Percentiles rank a stretch among this genome's conserved stretches.
phyloP scores from a whole-genome alignment of 2,888 invertebrate species.

The Hartigia nigra region DNA sequence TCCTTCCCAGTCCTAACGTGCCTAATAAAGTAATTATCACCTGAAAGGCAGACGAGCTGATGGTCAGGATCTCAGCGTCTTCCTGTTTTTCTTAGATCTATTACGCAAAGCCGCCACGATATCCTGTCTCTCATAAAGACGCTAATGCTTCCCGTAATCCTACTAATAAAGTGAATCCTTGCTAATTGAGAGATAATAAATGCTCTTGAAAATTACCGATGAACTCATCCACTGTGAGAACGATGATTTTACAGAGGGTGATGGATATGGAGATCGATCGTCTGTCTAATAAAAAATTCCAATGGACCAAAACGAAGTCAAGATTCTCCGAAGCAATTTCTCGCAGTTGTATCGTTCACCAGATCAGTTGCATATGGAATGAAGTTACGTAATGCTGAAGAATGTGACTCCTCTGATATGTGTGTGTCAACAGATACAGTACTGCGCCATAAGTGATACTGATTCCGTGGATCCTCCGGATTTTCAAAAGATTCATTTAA shows the following conservation, averaged over 20 bases:
- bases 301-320: background rate
- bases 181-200: background rate
- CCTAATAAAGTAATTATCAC: slow-evolving; percentile 35
- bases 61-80: slow-evolving; percentile 5
- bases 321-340: slow-evolving; percentile 14
- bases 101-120: slow-evolving; percentile 18
- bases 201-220: background rate
- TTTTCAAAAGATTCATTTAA: background rate
- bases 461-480: background rate
- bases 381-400: slow-evolving; percentile 18
- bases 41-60: background rate
- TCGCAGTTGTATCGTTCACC: slow-evolving; percentile 14
- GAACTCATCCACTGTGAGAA: background rate
- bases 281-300: background rate
- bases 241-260: background rate
- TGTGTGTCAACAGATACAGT: background rate
- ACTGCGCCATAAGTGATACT: background rate
- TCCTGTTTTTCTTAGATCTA: slow-evolving; percentile 21
- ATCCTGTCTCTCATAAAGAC: slow-evolving; percentile 16
- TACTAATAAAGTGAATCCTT: slow-evolving; percentile 25
- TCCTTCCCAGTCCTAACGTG: background rate
- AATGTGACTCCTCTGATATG: slow-evolving; percentile 5
- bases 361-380: slow-evolving; percentile 22
- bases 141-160: slow-evolving; percentile 24
- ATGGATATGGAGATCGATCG: background rate